Percentiles rank a stretch among this genome's conserved stretches.
These are phyloP conservation scores for Antennarius maculatus DNA, from an alignment of 2,797 vertebrate species.

Conservation along the genomic window DNA sequence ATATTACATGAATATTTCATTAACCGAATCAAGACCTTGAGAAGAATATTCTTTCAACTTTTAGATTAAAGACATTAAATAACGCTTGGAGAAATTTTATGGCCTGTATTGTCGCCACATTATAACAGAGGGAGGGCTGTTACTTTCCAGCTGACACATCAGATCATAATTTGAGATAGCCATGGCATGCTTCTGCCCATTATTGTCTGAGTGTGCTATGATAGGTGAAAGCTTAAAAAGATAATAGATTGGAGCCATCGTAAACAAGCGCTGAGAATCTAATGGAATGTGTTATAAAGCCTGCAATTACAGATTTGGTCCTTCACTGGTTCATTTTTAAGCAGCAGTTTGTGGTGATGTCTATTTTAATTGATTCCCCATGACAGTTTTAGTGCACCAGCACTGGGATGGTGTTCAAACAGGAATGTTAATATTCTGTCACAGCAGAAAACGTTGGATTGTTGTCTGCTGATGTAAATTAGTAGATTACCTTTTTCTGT, in stretches of 20 bases:
- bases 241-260: slow-evolving; percentile 14
- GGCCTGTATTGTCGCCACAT: slow-evolving; percentile 39
- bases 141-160: slow-evolving; percentile 35
- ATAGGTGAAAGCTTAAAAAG: slow-evolving; percentile 32
- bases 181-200: slow-evolving; percentile 22
- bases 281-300: slow-evolving; percentile 12
- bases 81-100: slow-evolving; percentile 33
- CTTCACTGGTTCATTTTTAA: slow-evolving; percentile 26
- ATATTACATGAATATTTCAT: slow-evolving; percentile 77
- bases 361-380: slow-evolving; percentile 12
- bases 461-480: slow-evolving; percentile 21
- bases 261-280: slow-evolving; percentile 11
- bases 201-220: slow-evolving; percentile 24
- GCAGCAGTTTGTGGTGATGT: slow-evolving; percentile 14
- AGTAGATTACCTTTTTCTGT: slow-evolving; percentile 25
- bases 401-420: slow-evolving; percentile 23
- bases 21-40: slow-evolving; percentile 49
- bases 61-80: slow-evolving; percentile 59
- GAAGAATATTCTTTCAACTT: slow-evolving; percentile 52
- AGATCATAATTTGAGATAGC: slow-evolving; percentile 38
- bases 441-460: slow-evolving; percentile 14
- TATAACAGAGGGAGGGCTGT: slow-evolving; percentile 30
- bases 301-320: slow-evolving; percentile 7
- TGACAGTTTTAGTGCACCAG: slow-evolving; percentile 23
- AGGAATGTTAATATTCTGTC: slow-evolving; percentile 17